Evolutionary conservation across 2,113 vertebrate species (phyloP).

Genomic region (Poecile atricapillus): DNA sequence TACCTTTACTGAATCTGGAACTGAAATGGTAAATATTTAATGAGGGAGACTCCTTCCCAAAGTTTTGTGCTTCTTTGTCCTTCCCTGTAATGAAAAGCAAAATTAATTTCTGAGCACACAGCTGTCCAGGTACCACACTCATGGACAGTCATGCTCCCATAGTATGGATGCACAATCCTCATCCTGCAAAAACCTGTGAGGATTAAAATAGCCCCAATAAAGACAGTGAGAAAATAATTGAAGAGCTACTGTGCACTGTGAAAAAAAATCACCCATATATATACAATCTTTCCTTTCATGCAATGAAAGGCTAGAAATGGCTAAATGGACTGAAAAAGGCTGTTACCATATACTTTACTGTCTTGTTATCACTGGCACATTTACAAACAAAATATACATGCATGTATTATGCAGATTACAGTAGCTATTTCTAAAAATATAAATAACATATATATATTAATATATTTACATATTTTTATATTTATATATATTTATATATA

Average conservation of each 20-base stretch:
- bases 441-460: no score
- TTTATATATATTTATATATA: no score
- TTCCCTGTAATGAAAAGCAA: background rate
- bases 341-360: background rate
- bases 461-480: no score
- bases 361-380: background rate
- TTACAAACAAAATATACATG: background rate
- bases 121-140: background rate
- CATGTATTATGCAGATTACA: background rate
- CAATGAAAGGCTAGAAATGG: background rate
- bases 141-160: background rate
- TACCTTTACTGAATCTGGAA: conserved; percentile 19
- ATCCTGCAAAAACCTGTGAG: background rate
- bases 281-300: background rate
- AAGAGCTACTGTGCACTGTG: background rate
- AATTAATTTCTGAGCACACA: background rate
- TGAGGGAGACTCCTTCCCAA: background rate
- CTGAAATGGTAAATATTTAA: conserved; percentile 63
- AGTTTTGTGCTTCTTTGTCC: conserved; percentile 14
- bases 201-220: background rate
- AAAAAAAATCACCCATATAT: background rate
- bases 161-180: background rate
- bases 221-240: background rate
- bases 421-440: background rate
- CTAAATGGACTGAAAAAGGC: background rate